A percentile compares a stretch with the other conserved stretches of the same genome.
Evolutionary conservation across 1,140 invertebrate species (phyloP).

Genomic region (Cydia splendana): DNA sequence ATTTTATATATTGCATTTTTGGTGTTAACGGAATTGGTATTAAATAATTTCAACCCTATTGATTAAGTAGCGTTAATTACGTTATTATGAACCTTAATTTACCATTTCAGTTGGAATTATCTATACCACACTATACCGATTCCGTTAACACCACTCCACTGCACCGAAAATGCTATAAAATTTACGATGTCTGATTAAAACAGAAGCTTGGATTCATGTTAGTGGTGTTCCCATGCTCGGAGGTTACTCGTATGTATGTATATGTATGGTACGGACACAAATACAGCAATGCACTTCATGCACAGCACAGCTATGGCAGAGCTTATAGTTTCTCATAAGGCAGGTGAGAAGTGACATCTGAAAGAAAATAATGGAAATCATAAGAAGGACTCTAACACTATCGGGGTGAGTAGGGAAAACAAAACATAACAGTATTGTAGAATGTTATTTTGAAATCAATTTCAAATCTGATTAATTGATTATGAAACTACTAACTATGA

Average conservation of each 20-base stretch:
- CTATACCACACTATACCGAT: too few species aligned
- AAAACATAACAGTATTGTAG: not conserved
- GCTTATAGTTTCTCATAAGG: conserved; percentile 93
- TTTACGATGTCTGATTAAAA: too few species aligned
- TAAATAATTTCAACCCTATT: too few species aligned
- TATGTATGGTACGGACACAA: conserved; percentile 56
- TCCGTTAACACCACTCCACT: too few species aligned
- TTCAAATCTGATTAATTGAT: not conserved
- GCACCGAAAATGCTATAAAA: too few species aligned
- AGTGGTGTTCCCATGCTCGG: conserved; percentile 56
- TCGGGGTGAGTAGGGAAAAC: not conserved
- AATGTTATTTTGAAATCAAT: not conserved
- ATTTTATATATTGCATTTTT: too few species aligned
- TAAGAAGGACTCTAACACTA: conserved; percentile 1
- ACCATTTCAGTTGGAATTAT: too few species aligned
- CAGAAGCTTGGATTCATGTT: too few species aligned
- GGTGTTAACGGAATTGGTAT: too few species aligned
- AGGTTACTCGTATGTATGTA: conserved; percentile 39
- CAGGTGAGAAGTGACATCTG: conserved; percentile 93
- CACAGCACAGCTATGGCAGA: conserved; percentile 75
- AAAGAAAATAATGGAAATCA: conserved; percentile 81
- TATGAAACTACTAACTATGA: too few species aligned
- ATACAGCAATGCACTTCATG: conserved; percentile 73
- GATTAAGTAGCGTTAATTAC: too few species aligned
- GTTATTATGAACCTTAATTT: too few species aligned